phyloP scores from a whole-genome alignment of 2,888 invertebrate species.

The Aromia moschata region DNA sequence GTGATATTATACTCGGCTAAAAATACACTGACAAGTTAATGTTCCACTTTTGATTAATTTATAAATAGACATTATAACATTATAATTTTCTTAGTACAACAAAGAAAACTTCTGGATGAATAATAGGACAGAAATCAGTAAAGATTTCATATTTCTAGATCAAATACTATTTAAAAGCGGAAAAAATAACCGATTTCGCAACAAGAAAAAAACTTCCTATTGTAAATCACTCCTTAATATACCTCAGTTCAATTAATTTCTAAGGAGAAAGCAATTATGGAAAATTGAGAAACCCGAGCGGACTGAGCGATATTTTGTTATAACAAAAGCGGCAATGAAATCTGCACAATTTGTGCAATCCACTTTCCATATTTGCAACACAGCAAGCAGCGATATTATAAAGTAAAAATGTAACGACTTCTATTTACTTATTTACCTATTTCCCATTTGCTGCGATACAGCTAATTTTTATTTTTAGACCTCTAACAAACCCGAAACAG shows the following conservation, averaged over 20 bases:
- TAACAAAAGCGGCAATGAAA: slow-evolving; percentile 2
- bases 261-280: slow-evolving; percentile 18
- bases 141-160: too few species aligned
- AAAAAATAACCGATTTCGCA: too few species aligned
- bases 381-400: not conserved
- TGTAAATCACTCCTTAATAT: not conserved
- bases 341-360: slow-evolving; percentile 14
- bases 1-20: too few species aligned
- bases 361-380: slow-evolving; percentile 13
- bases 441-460: slow-evolving; percentile 18
- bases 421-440: slow-evolving; percentile 20
- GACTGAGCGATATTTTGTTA: slow-evolving; percentile 5
- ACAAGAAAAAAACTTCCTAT: not conserved
- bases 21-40: too few species aligned
- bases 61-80: too few species aligned
- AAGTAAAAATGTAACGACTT: slow-evolving; percentile 10
- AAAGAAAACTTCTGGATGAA: too few species aligned
- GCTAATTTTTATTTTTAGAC: slow-evolving; percentile 24
- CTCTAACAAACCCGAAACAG: not conserved
- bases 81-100: too few species aligned
- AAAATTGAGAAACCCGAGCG: not conserved
- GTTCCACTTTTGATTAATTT: too few species aligned
- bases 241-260: not conserved
- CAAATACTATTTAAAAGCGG: too few species aligned
- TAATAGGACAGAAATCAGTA: too few species aligned